These are phyloP conservation scores for Urocyon cinereoargenteus DNA, from an alignment of 2,797 vertebrate genomes.

Conservation along the genomic window DNA sequence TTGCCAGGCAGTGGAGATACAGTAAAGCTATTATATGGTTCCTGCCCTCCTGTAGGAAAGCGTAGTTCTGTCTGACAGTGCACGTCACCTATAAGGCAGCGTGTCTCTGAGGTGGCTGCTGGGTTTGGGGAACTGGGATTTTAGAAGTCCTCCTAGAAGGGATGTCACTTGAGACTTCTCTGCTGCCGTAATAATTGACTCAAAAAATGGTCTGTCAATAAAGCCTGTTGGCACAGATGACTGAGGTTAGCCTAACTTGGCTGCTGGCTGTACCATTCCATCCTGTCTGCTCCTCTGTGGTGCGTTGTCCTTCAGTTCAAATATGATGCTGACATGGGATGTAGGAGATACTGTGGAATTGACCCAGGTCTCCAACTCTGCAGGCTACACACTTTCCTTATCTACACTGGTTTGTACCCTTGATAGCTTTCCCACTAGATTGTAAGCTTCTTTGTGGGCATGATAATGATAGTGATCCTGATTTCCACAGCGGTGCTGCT, in stretches of 20 bases:
- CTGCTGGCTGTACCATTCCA: background rate
- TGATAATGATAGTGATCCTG: background rate
- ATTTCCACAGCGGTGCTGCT: background rate
- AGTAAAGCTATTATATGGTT: background rate
- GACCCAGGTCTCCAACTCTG: background rate
- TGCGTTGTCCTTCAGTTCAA: background rate
- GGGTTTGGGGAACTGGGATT: background rate
- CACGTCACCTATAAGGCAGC: background rate
- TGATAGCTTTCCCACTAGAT: background rate
- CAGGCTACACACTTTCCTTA: background rate
- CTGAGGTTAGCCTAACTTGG: background rate
- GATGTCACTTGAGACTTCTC: background rate
- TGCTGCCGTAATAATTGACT: slow-evolving; percentile 36
- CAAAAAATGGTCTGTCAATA: background rate
- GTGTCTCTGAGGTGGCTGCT: background rate
- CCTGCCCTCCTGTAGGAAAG: background rate
- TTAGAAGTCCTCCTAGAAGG: background rate
- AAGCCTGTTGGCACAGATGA: background rate
- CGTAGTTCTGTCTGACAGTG: background rate
- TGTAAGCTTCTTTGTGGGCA: background rate
- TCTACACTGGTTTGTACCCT: background rate
- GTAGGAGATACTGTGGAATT: background rate
- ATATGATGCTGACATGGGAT: background rate
- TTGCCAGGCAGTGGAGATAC: background rate
- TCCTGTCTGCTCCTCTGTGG: background rate